Conservation (phyloP, 1,140 invertebrate species). For the Amphibalanus amphitrite region DNA sequence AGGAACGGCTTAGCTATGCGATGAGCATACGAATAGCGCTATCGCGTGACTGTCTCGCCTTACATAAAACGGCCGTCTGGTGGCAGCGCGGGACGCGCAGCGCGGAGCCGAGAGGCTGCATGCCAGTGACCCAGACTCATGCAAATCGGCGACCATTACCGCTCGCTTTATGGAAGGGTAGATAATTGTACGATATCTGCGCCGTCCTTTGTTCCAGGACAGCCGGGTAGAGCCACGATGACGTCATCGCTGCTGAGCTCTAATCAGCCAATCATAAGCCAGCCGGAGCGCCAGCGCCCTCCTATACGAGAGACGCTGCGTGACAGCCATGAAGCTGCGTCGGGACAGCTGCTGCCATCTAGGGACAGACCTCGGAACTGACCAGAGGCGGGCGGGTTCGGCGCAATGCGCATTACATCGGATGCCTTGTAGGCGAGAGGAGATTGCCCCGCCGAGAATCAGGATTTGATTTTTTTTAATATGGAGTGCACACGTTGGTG, state of each 20-base stretch:
- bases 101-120: not conserved
- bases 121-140: not conserved
- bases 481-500: no score
- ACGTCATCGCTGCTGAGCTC: not conserved
- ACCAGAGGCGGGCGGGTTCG: no score
- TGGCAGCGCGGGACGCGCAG: not conserved
- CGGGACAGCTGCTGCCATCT: not conserved
- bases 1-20: not conserved
- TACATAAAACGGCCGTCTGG: not conserved
- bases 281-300: not conserved
- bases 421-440: no score
- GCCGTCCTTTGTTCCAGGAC: constrained; percentile 1
- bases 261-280: not conserved
- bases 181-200: not conserved
- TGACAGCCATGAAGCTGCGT: not conserved
- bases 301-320: not conserved
- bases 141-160: not conserved
- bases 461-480: no score
- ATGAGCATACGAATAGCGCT: not conserved
- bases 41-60: not conserved
- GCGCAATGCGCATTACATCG: no score
- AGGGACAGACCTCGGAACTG: not conserved
- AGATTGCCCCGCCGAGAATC: no score
- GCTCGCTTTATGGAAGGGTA: not conserved
- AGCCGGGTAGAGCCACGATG: not conserved